Base-by-base conservation (phyloP, 2,113 vertebrate genomes). In the Lipophrys pholis region DNA sequence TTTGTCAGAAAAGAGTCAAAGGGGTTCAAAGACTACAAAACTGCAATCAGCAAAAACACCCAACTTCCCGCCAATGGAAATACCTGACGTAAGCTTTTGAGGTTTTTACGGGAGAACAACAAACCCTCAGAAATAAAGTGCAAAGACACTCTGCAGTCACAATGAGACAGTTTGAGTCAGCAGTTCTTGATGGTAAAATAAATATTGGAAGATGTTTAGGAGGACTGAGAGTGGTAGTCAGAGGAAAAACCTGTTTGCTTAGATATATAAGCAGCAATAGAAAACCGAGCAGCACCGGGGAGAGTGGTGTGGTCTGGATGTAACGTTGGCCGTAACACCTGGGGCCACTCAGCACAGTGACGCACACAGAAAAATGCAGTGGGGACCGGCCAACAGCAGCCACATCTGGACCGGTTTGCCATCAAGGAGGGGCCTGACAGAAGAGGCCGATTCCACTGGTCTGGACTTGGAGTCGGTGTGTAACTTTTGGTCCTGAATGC, bases 261-360 rank as follows among this genome's bases (percentile, higher is more conserved):
- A 81, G 41, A 17, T 78, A 38, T 14, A 80, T 42, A 38, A 69
- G 66, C 50, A 48, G 56, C 43, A 67, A 56, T 56, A 17, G 6
- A 66, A 42, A 60, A 38, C 9, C 7, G 46, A 52, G 10, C 65
- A 17, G 63, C 15, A 51, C 30, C 55, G 61, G 62, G 59, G 41
- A 38, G 39, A 40, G 17, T 5, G 21, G 5, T 6, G 10, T 21
- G 30, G 54, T 73, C 65, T 50, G 21, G 51, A 70, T 88, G 83
- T 88, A 92, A 91, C 93, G 93, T 83, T 88, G 84, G 16, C 48
- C 46, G 36, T 80, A 86, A 92, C 92, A 93, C 93, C 91, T 93
- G 92, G 92, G 90, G 94, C 90, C 93, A 91, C 84, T 93, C 92
- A 92, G 79, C 67, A 64, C 69, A 71, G 49, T 93, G 90, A 93